phyloP scores from a whole-genome alignment of 2,113 vertebrate genomes.

The Tricholaema leucomelas region DNA sequence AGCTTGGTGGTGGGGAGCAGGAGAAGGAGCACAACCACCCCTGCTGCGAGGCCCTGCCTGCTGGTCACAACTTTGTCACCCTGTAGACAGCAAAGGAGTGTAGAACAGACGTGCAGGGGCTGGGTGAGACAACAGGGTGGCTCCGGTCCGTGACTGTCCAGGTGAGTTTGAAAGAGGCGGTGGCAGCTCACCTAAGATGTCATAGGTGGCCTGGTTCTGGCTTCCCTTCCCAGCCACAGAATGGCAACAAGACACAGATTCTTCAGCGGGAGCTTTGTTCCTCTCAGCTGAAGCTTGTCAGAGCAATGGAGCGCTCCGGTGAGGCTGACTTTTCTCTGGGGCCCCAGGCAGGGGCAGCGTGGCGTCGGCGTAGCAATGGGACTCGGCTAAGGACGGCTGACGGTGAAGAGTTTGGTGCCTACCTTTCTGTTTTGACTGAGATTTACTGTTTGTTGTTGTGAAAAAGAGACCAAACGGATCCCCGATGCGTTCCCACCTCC shows the following conservation, averaged over 20 bases:
- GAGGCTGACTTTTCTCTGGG: neutral
- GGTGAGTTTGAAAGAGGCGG: neutral
- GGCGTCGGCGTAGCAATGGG: neutral
- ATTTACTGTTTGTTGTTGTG: constrained; percentile 22
- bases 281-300: neutral
- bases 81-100: neutral
- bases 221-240: neutral
- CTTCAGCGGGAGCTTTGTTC: neutral
- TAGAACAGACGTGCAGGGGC: neutral
- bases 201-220: rapidly evolving
- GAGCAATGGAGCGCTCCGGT: neutral
- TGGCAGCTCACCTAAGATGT: neutral
- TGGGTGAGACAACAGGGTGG: neutral
- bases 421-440: neutral
- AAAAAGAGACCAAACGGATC: neutral
- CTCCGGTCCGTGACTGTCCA: neutral
- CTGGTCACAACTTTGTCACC: rapidly evolving
- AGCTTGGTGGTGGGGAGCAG: neutral
- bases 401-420: constrained; percentile 14
- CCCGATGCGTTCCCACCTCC: neutral
- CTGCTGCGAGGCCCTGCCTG: neutral
- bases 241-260: neutral
- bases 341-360: neutral
- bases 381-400: neutral
- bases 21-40: neutral